phyloP scores from a whole-genome alignment of 2,888 invertebrate genomes.

The Macaria liturata region DNA sequence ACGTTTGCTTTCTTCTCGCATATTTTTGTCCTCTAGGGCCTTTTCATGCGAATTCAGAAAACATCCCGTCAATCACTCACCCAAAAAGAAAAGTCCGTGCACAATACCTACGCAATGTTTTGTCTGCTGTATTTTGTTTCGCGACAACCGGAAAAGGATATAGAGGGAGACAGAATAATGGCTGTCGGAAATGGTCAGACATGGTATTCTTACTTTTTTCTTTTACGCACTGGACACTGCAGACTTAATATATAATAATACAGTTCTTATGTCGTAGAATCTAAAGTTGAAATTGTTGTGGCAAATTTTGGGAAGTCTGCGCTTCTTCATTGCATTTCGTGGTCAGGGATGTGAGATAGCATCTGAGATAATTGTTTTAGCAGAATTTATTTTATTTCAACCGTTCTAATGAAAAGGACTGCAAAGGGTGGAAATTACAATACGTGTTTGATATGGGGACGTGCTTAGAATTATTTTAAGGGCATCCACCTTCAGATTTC shows the following conservation, averaged over 20 bases:
- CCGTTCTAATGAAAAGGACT: too few species aligned
- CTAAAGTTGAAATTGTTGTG: constrained; percentile 32
- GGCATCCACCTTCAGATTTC: too few species aligned
- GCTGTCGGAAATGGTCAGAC: constrained; percentile 83
- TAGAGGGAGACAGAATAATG: constrained; percentile 83
- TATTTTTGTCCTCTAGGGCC: not conserved
- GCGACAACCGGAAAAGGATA: constrained; percentile 81
- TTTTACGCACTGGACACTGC: constrained; percentile 71
- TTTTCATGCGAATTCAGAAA: constrained; percentile 18
- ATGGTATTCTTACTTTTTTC: constrained; percentile 78
- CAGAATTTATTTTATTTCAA: constrained; percentile 13
- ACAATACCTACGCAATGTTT: constrained; percentile 43
- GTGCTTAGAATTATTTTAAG: too few species aligned
- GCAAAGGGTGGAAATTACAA: too few species aligned
- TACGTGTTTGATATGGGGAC: too few species aligned
- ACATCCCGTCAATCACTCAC: constrained; percentile 31
- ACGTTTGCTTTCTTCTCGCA: too few species aligned
- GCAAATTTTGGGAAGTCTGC: not conserved
- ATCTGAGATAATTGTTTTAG: constrained; percentile 29
- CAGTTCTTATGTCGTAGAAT: constrained; percentile 23
- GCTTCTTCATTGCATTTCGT: constrained; percentile 34
- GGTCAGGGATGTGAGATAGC: constrained; percentile 47
- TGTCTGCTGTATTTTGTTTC: constrained; percentile 77
- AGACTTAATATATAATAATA: constrained; percentile 59
- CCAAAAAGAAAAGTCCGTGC: constrained; percentile 30